Evolutionary conservation across 2,888 invertebrate genomes (phyloP).

Genomic region (Andrena hattorfiana): DNA sequence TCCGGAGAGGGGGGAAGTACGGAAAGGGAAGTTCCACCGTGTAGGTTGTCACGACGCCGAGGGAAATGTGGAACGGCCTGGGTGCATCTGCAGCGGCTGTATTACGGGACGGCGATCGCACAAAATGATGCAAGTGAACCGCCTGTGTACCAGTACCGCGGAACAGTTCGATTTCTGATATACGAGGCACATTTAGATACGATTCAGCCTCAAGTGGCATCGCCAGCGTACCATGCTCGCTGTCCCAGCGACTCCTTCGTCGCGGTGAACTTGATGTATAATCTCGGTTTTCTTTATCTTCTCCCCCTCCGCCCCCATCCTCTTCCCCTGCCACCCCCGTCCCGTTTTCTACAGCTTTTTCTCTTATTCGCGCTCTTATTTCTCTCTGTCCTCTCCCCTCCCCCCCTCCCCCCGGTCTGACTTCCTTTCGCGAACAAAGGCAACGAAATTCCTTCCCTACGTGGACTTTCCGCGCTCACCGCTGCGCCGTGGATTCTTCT

Average conservation of each 20-base stretch:
- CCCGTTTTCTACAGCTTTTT: conserved; percentile 10
- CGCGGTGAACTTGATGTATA: conserved; percentile 70
- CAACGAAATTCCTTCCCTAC: conserved; percentile 68
- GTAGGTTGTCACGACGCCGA: conserved; percentile 63
- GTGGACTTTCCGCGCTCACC: conserved; percentile 43
- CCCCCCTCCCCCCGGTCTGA: background rate
- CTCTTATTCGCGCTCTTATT: conserved; percentile 17
- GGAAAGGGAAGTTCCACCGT: conserved; percentile 61
- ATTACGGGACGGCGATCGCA: conserved; percentile 55
- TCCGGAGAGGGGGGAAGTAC: conserved; percentile 21
- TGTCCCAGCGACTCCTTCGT: conserved; percentile 33
- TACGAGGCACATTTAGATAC: conserved; percentile 72
- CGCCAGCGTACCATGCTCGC: conserved; percentile 52
- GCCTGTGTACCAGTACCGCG: conserved; percentile 43
- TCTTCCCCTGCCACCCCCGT: background rate
- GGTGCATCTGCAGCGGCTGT: conserved; percentile 56
- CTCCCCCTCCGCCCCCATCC: background rate
- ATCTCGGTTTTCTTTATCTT: conserved; percentile 60
- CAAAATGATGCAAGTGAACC: conserved; percentile 68
- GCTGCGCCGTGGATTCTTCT: conserved; percentile 10
- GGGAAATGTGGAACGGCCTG: conserved; percentile 49
- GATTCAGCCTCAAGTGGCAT: conserved; percentile 68
- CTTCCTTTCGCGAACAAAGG: conserved; percentile 64
- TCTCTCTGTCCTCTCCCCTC: background rate
- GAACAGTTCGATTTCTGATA: conserved; percentile 72